Base-by-base conservation (phyloP, 2,888 invertebrate species). In the Pteria penguin region DNA sequence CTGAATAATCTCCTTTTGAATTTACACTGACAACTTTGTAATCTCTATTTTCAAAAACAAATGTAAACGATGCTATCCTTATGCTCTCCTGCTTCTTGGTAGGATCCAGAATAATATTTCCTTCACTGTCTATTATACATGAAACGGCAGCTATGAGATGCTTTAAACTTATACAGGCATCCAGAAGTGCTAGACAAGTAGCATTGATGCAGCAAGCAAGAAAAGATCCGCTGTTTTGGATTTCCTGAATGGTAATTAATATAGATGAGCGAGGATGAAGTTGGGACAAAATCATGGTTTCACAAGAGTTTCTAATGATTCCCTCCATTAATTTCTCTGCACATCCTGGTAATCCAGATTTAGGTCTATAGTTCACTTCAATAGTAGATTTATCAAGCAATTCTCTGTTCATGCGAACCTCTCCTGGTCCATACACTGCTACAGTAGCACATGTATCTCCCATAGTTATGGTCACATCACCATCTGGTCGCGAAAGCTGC, bases 181-280 rank as follows among this genome's bases (percentile, higher is more conserved):
- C 95, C 0, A 98, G 93, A 33, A 97, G 93, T 0, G 97, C 96
- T 75, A 97, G 93, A 91, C 96, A 97, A 0, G 95, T 94, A 29
- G 96, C 95, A 93, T 98, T 98, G 36, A 98, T 93, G 18, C 95
- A 94, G 91, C 96, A 96, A 0, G 97, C 95, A 69, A 97, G 93
- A 1, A 97, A 82, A 4, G 89, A 89, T 2, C 91, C 91, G 63
- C 82, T 78, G 92, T 97, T 95, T 90, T 97, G 96, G 88, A 97
- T 92, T 93, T 98, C 97, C 91, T 98, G 97, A 70, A 98, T 92
- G 70, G 96, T 95, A 55, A 98, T 93, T 0, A 94, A 94, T 84
- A 98, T 94, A 31, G 95, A 94, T 0, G 97, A 95, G 65, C 97
- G 94, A 3, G 98, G 97, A 93, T 97, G 95, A 52, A 96, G 89